Conservation (phyloP, 2,797 vertebrate species). For the Vireo griseus region DNA sequence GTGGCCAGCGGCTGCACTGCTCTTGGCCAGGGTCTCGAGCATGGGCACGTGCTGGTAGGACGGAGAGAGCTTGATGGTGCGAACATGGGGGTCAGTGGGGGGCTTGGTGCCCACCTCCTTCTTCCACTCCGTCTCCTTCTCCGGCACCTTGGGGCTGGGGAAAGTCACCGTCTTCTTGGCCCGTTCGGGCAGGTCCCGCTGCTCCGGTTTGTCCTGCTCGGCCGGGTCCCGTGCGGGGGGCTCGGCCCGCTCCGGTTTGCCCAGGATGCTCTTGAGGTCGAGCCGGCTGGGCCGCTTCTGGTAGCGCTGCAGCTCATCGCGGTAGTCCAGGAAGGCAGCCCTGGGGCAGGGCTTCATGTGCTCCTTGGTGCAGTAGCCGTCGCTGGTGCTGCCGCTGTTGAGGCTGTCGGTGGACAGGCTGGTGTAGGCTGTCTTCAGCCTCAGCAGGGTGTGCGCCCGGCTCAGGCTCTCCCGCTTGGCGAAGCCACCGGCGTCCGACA, state of each 20-base stretch:
- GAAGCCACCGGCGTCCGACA: conserved; percentile 80
- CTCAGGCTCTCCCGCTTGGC: conserved; percentile 79
- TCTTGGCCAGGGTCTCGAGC: conserved; percentile 79
- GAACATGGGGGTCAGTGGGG: conserved; percentile 79
- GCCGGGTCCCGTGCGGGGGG: conserved; percentile 64
- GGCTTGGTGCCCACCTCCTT: conserved; percentile 72
- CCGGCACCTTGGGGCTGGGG: conserved; percentile 55
- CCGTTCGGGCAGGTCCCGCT: conserved; percentile 45
- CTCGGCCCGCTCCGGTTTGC: conserved; percentile 63
- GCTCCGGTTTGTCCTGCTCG: conserved; percentile 70
- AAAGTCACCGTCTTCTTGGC: conserved; percentile 62
- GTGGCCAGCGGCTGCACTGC: conserved; percentile 53
- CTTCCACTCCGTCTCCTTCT: conserved; percentile 71
- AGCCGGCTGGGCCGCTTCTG: conserved; percentile 89
- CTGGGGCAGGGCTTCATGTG: conserved; percentile 79
- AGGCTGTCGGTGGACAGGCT: conserved; percentile 95
- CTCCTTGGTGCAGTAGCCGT: conserved; percentile 89
- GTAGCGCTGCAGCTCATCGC: conserved; percentile 42
- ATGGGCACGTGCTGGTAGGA: conserved; percentile 92
- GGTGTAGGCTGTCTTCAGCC: conserved; percentile 85
- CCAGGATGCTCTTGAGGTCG: conserved; percentile 83
- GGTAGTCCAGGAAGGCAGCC: conserved; percentile 70
- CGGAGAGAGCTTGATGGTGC: conserved; percentile 91
- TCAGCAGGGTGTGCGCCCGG: conserved; percentile 83
- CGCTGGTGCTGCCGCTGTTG: conserved; percentile 92